Evolutionary conservation across 2,113 vertebrate genomes (phyloP).

Genomic region (Equus quagga): DNA sequence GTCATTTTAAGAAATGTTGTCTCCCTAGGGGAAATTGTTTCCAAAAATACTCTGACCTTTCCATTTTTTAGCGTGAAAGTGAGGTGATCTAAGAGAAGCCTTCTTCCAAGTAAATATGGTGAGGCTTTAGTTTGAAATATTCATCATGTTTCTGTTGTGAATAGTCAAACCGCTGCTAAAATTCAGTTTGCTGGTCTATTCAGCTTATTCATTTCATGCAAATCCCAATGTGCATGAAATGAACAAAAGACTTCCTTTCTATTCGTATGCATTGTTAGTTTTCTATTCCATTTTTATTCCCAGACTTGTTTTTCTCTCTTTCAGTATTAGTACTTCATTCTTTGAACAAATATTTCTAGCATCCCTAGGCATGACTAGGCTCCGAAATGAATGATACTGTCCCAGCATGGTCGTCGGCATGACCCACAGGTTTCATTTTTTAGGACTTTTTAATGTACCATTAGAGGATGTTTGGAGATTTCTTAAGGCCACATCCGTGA

Average conservation of each 20-base stretch:
- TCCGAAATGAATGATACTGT: neutral
- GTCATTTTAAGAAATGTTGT: slow-evolving; percentile 41
- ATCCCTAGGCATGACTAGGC: neutral
- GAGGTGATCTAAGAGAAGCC: slow-evolving; percentile 67
- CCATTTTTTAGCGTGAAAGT: slow-evolving; percentile 67
- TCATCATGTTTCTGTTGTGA: slow-evolving; percentile 75
- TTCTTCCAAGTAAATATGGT: slow-evolving; percentile 58
- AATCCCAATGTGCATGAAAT: slow-evolving; percentile 73
- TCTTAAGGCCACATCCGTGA: neutral
- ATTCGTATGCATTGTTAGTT: slow-evolving; percentile 63
- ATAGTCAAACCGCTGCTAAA: slow-evolving; percentile 65
- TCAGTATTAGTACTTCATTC: slow-evolving; percentile 49
- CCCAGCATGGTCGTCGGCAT: neutral
- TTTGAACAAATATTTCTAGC: slow-evolving; percentile 62
- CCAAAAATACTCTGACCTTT: slow-evolving; percentile 76
- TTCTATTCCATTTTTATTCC: slow-evolving; percentile 69
- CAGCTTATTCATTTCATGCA: slow-evolving; percentile 79
- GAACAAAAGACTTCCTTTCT: slow-evolving; percentile 73
- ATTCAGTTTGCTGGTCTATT: slow-evolving; percentile 69
- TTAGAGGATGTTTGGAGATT: neutral
- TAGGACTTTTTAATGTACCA: neutral
- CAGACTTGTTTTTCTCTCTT: slow-evolving; percentile 59
- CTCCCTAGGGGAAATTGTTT: slow-evolving; percentile 69
- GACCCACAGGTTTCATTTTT: neutral
- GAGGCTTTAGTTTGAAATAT: slow-evolving; percentile 77